Evolutionary conservation across 2,888 invertebrate species (phyloP).

Genomic region (Galerucella nymphaeae): DNA sequence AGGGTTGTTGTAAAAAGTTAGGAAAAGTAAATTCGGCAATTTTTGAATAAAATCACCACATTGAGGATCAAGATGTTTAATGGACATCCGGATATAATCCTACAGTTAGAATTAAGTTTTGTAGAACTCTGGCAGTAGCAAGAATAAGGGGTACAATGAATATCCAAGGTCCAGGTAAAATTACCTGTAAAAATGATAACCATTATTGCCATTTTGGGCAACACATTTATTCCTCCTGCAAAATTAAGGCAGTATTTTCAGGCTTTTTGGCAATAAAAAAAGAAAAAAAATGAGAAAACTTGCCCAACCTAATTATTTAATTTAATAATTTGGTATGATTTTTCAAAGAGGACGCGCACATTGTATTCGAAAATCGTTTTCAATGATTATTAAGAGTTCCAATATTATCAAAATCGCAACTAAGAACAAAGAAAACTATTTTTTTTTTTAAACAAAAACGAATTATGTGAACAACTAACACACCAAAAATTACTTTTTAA

Average conservation of each 20-base stretch:
- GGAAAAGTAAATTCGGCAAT: not conserved
- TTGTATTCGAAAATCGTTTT: not conserved
- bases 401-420: conserved; percentile 25
- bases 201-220: too few species aligned
- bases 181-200: too few species aligned
- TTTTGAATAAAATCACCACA: not conserved
- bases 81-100: too few species aligned
- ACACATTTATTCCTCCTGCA: too few species aligned
- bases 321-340: not conserved
- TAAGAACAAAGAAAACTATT: conserved; percentile 29
- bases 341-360: not conserved
- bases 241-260: too few species aligned
- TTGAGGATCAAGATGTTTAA: too few species aligned
- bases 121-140: too few species aligned
- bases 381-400: conserved; percentile 25
- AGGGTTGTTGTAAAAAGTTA: not conserved
- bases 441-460: conserved; percentile 40
- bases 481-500: conserved; percentile 37
- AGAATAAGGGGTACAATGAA: too few species aligned
- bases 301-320: not conserved
- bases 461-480: conserved; percentile 32
- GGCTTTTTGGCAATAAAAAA: not conserved
- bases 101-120: too few species aligned
- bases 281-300: not conserved
- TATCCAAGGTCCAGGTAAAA: too few species aligned